Conservation (phyloP, 2,113 vertebrate species). For the Falco punctatus region DNA sequence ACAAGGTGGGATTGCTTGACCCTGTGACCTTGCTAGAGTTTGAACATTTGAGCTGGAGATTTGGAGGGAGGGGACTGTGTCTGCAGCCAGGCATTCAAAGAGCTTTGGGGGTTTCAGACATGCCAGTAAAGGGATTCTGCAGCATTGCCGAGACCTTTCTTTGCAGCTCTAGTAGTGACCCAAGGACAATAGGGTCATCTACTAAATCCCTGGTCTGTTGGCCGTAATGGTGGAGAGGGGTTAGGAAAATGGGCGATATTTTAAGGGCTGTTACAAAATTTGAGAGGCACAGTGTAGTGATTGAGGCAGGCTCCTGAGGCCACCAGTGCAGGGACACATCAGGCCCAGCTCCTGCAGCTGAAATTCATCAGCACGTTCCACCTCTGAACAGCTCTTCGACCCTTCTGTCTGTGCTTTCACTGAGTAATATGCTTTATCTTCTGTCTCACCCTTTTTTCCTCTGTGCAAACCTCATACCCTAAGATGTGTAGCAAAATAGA, state of each 20-base stretch:
- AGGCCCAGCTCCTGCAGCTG: neutral
- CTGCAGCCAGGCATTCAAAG: neutral
- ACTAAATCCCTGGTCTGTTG: neutral
- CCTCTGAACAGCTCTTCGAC: neutral
- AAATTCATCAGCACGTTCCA: neutral
- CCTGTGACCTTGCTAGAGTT: neutral
- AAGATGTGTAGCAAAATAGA: neutral
- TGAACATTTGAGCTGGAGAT: neutral
- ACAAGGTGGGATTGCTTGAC: neutral
- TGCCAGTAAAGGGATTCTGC: neutral
- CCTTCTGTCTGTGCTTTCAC: neutral
- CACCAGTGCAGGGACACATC: neutral
- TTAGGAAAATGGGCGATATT: neutral
- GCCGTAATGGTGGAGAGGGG: neutral
- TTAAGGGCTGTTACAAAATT: neutral
- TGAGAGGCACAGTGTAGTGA: neutral
- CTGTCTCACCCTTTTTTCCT: neutral
- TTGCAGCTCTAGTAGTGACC: neutral
- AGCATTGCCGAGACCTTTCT: neutral
- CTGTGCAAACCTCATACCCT: neutral
- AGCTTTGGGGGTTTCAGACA: neutral
- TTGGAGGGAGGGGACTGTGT: neutral
- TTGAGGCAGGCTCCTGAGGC: neutral
- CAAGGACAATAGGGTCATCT: neutral
- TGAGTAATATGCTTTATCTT: neutral